These are phyloP conservation scores for Hecatera dysodea DNA, from an alignment of 2,888 invertebrate species.

Conservation along the genomic window DNA sequence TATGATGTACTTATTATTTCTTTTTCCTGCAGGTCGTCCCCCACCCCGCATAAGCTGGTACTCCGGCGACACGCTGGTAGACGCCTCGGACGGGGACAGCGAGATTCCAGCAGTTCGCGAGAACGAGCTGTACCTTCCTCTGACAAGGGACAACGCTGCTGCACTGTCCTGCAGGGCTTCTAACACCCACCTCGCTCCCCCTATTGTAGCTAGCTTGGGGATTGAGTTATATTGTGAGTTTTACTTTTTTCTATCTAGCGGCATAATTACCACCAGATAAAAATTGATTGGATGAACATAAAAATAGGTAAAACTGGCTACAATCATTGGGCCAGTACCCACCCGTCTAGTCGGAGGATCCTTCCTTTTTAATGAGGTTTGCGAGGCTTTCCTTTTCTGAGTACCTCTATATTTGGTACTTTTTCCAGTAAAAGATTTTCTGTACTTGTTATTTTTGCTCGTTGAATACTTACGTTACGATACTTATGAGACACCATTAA, in stretches of 20 bases:
- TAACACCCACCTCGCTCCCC: constrained; percentile 93
- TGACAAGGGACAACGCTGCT: constrained; percentile 93
- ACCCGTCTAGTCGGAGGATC: no score
- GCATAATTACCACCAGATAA: background rate
- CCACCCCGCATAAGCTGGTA: constrained; percentile 95
- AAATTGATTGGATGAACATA: no score
- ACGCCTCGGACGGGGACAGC: constrained; percentile 92
- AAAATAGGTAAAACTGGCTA: no score
- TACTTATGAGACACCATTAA: no score
- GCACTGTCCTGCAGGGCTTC: constrained; percentile 94
- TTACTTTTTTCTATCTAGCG: background rate
- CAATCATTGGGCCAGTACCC: no score
- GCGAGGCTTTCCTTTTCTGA: no score
- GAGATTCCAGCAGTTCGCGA: constrained; percentile 93
- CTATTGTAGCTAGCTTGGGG: constrained; percentile 92
- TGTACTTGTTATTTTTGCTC: no score
- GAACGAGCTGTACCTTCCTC: constrained; percentile 92
- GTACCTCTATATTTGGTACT: no score
- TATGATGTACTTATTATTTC: background rate
- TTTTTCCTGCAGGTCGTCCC: constrained; percentile 91
- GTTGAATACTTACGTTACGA: no score
- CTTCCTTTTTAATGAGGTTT: no score
- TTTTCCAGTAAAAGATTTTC: no score
- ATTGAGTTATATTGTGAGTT: constrained; percentile 94
- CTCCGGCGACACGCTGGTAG: constrained; percentile 93